Conservation (phyloP, 2,888 invertebrate genomes). For the Muschampia plurimacula region DNA sequence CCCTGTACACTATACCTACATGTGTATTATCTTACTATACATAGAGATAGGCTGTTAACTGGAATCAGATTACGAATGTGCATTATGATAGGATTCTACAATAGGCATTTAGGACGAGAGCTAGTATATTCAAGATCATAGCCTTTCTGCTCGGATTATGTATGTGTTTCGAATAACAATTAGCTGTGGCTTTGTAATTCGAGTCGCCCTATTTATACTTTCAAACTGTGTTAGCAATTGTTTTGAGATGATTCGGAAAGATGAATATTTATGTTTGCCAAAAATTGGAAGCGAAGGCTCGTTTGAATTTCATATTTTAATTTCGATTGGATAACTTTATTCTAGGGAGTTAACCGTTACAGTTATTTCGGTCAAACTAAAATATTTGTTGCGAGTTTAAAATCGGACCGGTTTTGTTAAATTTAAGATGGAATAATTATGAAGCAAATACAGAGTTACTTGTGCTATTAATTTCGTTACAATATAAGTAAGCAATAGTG, state of each 20-base stretch:
- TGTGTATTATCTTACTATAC: conserved; percentile 44
- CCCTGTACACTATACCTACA: conserved; percentile 39
- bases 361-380: conserved; percentile 25
- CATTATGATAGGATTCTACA: conserved; percentile 56
- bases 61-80: conserved; percentile 57
- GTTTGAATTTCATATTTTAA: conserved; percentile 40
- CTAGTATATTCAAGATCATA: conserved; percentile 74
- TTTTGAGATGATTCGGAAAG: conserved; percentile 39
- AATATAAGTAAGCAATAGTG: too few relatives aligned
- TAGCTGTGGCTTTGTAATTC: conserved; percentile 54
- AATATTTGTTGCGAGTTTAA: conserved; percentile 20
- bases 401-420: conserved; percentile 3
- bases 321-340: conserved; percentile 37
- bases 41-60: conserved; percentile 35
- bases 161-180: conserved; percentile 74
- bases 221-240: conserved; percentile 40
- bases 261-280: conserved; percentile 40
- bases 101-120: conserved; percentile 57
- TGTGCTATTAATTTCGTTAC: too few relatives aligned
- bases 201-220: conserved; percentile 39
- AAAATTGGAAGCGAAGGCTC: conserved; percentile 39
- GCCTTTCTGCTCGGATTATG: conserved; percentile 69
- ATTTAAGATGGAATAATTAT: conserved; percentile 2
- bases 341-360: conserved; percentile 36
- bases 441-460: not conserved